phyloP scores from a whole-genome alignment of 2,113 vertebrate genomes.

The Lucifuga dentata region DNA sequence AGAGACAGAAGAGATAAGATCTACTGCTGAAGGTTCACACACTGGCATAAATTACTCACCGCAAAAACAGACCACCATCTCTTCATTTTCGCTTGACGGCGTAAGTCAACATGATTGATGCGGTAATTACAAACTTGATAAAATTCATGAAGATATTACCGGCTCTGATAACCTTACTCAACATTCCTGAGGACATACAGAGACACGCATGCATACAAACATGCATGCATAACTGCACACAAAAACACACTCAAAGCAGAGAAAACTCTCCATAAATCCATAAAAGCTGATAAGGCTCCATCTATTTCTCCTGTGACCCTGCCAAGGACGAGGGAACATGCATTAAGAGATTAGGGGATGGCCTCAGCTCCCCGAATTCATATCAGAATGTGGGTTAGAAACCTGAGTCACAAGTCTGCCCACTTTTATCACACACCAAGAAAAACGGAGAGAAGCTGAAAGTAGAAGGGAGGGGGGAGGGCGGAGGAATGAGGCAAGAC shows the following conservation, averaged over 20 bases:
- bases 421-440: constrained; percentile 67
- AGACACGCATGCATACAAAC: constrained; percentile 2
- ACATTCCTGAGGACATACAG: constrained; percentile 50
- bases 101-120: constrained; percentile 63
- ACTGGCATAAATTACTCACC: background rate
- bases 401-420: constrained; percentile 68
- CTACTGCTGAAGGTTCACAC: constrained; percentile 27
- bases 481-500: background rate
- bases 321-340: constrained; percentile 80
- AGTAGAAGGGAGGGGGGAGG: constrained; percentile 14
- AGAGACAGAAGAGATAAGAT: background rate
- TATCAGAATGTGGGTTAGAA: constrained; percentile 70
- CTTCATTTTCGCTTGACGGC: constrained; percentile 37
- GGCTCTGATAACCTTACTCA: constrained; percentile 58
- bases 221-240: background rate
- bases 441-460: constrained; percentile 23
- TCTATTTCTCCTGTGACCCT: constrained; percentile 78
- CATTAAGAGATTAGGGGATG: constrained; percentile 81
- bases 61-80: constrained; percentile 6
- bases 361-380: constrained; percentile 73
- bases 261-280: constrained; percentile 81
- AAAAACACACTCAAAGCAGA: constrained; percentile 42
- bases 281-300: constrained; percentile 82
- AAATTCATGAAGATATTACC: constrained; percentile 49
- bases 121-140: constrained; percentile 62